A percentile compares a stretch with the other conserved stretches of the same genome.
These are phyloP conservation scores for Notodonta dromedarius DNA, from an alignment of 2,888 invertebrate species.

Conservation along the genomic window DNA sequence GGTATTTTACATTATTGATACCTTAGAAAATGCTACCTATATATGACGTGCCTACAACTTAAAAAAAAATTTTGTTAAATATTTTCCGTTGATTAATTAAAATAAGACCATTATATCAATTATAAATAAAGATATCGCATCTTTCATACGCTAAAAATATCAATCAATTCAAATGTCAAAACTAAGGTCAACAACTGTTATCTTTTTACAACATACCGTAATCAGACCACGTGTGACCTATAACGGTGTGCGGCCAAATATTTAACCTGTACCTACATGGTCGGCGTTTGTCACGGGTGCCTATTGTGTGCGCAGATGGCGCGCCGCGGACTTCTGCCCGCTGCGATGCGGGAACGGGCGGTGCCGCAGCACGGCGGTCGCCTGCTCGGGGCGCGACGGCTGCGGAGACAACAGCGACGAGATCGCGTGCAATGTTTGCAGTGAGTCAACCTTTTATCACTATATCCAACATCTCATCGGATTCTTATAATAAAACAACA, in stretches of 20 bases:
- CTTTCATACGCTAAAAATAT: not conserved
- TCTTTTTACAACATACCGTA: conserved; percentile 44
- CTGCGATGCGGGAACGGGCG: conserved; percentile 94
- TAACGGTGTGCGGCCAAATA: conserved; percentile 59
- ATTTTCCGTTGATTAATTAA: too few species aligned
- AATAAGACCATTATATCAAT: too few species aligned
- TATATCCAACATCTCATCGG: too few species aligned
- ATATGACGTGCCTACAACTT: too few species aligned
- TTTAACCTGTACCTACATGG: conserved; percentile 47
- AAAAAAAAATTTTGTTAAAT: too few species aligned
- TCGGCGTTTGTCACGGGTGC: conserved; percentile 33
- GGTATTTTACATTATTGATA: too few species aligned
- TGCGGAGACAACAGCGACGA: conserved; percentile 97
- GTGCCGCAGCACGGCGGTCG: conserved; percentile 94
- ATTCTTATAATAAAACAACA: too few species aligned
- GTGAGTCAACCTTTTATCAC: conserved; percentile 85
- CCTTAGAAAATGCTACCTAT: too few species aligned
- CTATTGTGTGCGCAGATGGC: conserved; percentile 61
- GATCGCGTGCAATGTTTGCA: conserved; percentile 92
- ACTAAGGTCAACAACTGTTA: conserved; percentile 26
- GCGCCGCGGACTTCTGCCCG: conserved; percentile 88
- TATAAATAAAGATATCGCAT: too few species aligned
- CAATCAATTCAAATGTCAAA: conserved; percentile 10
- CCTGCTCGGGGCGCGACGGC: conserved; percentile 95
- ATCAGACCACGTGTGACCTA: conserved; percentile 55